Percentiles rank a stretch among this genome's conserved stretches.
These are phyloP conservation scores for Donacobius atricapilla DNA, from an alignment of 2,113 vertebrate species.

Conservation along the genomic window DNA sequence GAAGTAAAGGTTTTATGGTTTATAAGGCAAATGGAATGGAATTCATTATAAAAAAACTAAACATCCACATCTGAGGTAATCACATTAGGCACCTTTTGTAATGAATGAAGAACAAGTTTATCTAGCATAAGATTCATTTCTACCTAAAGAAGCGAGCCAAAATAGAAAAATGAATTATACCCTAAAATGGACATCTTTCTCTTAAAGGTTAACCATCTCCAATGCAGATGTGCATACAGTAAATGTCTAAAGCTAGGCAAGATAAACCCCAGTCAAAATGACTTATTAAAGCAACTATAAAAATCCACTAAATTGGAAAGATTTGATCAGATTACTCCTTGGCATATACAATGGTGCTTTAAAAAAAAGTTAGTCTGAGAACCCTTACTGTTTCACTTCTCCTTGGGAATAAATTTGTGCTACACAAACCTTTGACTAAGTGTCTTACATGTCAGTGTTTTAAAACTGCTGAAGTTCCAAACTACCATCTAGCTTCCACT, in stretches of 20 bases:
- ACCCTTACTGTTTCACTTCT: slow-evolving; percentile 45
- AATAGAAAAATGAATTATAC: background rate
- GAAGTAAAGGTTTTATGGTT: background rate
- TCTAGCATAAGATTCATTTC: background rate
- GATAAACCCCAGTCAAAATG: background rate
- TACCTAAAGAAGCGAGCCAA: background rate
- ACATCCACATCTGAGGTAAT: background rate
- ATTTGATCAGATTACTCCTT: background rate
- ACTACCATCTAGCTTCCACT: slow-evolving; percentile 51
- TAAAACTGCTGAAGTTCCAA: slow-evolving; percentile 58
- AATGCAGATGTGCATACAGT: background rate
- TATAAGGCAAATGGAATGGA: background rate
- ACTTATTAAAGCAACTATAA: background rate
- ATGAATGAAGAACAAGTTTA: background rate
- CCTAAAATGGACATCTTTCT: background rate
- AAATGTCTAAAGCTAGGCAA: background rate
- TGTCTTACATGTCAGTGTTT: slow-evolving; percentile 40
- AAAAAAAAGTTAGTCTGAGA: background rate
- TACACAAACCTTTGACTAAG: slow-evolving; percentile 50
- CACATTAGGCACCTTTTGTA: background rate
- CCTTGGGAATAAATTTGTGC: slow-evolving; percentile 57
- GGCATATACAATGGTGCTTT: background rate
- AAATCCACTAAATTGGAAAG: background rate
- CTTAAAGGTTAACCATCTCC: background rate
- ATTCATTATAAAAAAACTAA: background rate